A percentile compares a stretch with the other conserved stretches of the same genome.
These are phyloP conservation scores for Eupithecia insigniata DNA, from an alignment of 2,888 invertebrate genomes.

Conservation along the genomic window DNA sequence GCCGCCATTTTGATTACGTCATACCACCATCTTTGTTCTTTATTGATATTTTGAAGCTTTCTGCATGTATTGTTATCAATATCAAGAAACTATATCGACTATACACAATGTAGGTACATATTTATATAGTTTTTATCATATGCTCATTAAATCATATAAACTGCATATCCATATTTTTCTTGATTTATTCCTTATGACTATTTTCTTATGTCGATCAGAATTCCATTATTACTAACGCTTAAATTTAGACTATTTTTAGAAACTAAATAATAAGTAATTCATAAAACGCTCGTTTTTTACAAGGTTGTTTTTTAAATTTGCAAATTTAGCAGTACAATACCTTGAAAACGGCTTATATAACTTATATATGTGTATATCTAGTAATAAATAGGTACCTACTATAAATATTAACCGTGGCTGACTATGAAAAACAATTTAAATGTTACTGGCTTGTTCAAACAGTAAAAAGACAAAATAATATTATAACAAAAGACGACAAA, in stretches of 20 bases:
- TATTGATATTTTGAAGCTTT: not conserved
- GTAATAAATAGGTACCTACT: not conserved
- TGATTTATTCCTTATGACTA: not conserved
- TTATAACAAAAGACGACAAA: too few relatives aligned
- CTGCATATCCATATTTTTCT: not conserved
- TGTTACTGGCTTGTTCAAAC: not conserved
- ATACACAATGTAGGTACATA: not conserved
- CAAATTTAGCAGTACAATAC: not conserved
- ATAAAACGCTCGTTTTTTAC: not conserved
- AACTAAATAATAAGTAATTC: not conserved
- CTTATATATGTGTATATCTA: not conserved
- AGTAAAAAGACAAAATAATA: too few relatives aligned
- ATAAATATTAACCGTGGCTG: not conserved
- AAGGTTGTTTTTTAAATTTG: not conserved
- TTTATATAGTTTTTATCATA: not conserved
- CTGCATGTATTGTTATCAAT: not conserved
- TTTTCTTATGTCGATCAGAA: not conserved
- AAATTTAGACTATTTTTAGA: not conserved
- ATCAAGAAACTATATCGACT: not conserved
- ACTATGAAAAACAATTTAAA: not conserved
- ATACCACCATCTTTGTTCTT: constrained; percentile 16
- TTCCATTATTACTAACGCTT: not conserved
- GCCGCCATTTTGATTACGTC: constrained; percentile 44
- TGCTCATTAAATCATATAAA: not conserved
- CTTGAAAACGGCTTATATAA: too few relatives aligned